These are phyloP conservation scores for Hypotaenidia philippensis DNA, from an alignment of 2,797 vertebrate genomes.

Conservation along the genomic window DNA sequence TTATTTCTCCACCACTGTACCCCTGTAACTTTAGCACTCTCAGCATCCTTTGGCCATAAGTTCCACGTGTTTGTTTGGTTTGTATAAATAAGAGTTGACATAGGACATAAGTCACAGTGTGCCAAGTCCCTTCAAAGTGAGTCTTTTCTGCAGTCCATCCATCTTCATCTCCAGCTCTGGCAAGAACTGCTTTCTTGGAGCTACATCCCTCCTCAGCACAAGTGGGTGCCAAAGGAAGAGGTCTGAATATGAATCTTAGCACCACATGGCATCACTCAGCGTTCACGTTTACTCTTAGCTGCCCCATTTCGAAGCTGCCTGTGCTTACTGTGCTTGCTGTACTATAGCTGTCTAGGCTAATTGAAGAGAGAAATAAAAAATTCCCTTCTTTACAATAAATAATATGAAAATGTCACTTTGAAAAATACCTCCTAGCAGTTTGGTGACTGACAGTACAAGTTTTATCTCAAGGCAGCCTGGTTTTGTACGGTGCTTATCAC, in stretches of 20 bases:
- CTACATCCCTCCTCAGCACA: background rate
- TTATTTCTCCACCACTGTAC: background rate
- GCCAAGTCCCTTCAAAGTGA: background rate
- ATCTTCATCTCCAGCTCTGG: background rate
- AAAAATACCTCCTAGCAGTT: background rate
- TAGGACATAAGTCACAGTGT: background rate
- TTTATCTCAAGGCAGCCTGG: rapidly evolving
- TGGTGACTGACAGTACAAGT: background rate
- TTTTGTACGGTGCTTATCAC: background rate
- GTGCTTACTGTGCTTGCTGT: background rate
- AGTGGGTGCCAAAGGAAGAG: background rate
- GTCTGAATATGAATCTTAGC: background rate
- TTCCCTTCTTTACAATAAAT: background rate
- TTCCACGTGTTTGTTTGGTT: background rate
- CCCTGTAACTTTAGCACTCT: background rate
- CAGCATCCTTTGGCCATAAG: background rate
- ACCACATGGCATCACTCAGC: rapidly evolving
- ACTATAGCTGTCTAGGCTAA: background rate
- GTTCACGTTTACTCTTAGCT: rapidly evolving
- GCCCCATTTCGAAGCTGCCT: background rate
- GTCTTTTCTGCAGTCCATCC: background rate
- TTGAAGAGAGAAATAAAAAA: background rate
- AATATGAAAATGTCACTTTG: background rate
- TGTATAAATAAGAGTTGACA: background rate
- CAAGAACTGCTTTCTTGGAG: background rate